phyloP scores from a whole-genome alignment of 2,888 invertebrate species.

The Drosophila engyochracea region DNA sequence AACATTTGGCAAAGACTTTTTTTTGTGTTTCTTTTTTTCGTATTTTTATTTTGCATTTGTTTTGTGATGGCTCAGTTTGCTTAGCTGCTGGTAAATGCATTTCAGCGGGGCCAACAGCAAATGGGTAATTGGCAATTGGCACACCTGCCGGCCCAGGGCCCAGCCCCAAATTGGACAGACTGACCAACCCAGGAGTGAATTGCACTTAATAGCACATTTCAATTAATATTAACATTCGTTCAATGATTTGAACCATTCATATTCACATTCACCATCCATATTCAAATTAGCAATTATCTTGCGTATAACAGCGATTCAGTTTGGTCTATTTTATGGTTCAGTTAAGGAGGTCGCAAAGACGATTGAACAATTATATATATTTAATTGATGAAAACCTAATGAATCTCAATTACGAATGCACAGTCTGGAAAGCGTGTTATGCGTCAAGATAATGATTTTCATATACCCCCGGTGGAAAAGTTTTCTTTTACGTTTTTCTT shows the following conservation, averaged over 20 bases:
- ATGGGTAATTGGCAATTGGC: constrained; percentile 29
- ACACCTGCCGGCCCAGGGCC: constrained; percentile 29
- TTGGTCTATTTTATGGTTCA: constrained; percentile 4
- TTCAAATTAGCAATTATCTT: constrained; percentile 17
- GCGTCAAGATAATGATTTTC: not conserved
- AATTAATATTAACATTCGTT: constrained; percentile 19
- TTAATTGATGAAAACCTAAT: not conserved
- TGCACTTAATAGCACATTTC: constrained; percentile 16
- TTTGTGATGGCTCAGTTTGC: constrained; percentile 19
- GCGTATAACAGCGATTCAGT: not conserved
- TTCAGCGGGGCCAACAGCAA: constrained; percentile 18
- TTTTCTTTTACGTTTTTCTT: not conserved
- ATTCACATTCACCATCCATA: constrained; percentile 17
- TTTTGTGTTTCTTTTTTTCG: no score
- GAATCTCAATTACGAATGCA: not conserved
- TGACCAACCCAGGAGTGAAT: constrained; percentile 21
- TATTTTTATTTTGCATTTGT: not conserved
- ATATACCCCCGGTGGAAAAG: not conserved
- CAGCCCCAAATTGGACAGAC: constrained; percentile 7
- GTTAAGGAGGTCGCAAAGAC: not conserved
- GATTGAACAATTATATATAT: not conserved
- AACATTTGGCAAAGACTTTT: constrained; percentile 6
- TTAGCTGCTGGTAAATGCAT: constrained; percentile 30
- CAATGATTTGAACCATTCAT: constrained; percentile 8
- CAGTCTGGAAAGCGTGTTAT: not conserved